These are phyloP conservation scores for Stylophora pistillata DNA, from an alignment of 64 coral and sea anemone genomes.

Conservation along the genomic window DNA sequence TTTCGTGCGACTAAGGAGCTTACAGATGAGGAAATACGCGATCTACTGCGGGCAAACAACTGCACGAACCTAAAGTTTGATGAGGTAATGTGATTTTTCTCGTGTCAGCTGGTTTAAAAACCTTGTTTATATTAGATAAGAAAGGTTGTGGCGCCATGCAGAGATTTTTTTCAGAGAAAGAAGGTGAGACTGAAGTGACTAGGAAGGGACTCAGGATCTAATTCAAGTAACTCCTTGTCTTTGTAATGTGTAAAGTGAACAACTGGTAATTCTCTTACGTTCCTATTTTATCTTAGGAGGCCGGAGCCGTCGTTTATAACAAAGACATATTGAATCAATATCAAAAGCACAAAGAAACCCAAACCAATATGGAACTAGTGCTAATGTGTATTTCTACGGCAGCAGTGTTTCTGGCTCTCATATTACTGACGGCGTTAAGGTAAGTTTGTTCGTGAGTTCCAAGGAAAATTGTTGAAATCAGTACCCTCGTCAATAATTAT, in stretches of 20 bases:
- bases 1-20: background rate
- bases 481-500: no score
- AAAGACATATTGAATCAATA: background rate
- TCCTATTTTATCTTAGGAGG: background rate
- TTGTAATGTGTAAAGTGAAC: background rate
- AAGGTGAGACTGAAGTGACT: no score
- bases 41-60: background rate
- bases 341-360: background rate
- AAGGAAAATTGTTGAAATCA: no score
- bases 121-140: no score
- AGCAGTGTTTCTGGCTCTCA: conserved; percentile 12
- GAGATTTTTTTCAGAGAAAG: no score
- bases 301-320: background rate
- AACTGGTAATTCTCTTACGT: background rate
- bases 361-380: conserved; percentile 8
- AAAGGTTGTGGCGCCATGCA: no score
- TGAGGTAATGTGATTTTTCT: conserved; percentile 9
- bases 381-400: conserved; percentile 24
- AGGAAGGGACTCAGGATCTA: no score
- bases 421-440: background rate
- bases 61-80: background rate
- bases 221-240: no score
- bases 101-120: no score
- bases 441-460: background rate
- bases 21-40: background rate